Conservation (phyloP, 2,888 invertebrate species). For the Ypsolopha sequella region DNA sequence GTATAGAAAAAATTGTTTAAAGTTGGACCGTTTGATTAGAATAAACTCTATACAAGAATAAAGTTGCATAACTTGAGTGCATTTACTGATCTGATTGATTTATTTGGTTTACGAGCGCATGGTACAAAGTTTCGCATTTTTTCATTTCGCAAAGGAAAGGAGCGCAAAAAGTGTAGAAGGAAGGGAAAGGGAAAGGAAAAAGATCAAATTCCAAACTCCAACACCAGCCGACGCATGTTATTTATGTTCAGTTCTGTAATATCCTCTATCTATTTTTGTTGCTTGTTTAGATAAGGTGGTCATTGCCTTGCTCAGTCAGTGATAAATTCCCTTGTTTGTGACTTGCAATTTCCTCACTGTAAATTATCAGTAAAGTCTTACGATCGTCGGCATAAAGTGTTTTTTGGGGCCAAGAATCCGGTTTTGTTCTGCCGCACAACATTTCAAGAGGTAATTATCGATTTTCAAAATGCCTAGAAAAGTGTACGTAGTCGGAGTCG, state of each 20-base stretch:
- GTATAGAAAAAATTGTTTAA: too few species aligned
- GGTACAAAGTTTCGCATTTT: background rate
- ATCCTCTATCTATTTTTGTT: conserved; percentile 5
- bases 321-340: conserved; percentile 8
- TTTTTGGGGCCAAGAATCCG: background rate
- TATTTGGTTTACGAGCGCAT: too few species aligned
- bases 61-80: too few species aligned
- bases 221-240: background rate
- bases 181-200: conserved; percentile 1
- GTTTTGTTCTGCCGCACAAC: background rate
- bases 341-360: background rate
- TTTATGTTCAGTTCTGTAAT: background rate
- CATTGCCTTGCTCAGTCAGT: background rate
- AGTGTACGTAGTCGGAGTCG: conserved; percentile 95
- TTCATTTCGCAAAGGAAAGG: too few species aligned
- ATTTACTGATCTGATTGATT: too few species aligned
- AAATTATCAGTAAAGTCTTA: background rate
- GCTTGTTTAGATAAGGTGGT: conserved; percentile 5
- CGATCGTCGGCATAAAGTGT: background rate
- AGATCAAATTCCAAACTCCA: conserved; percentile 7
- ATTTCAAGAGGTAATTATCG: conserved; percentile 41
- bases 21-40: too few species aligned
- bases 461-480: conserved; percentile 56
- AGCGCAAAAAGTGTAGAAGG: background rate
- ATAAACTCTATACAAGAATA: too few species aligned